phyloP scores from a whole-genome alignment of 2,797 vertebrate species.

The Chromis chromis region DNA sequence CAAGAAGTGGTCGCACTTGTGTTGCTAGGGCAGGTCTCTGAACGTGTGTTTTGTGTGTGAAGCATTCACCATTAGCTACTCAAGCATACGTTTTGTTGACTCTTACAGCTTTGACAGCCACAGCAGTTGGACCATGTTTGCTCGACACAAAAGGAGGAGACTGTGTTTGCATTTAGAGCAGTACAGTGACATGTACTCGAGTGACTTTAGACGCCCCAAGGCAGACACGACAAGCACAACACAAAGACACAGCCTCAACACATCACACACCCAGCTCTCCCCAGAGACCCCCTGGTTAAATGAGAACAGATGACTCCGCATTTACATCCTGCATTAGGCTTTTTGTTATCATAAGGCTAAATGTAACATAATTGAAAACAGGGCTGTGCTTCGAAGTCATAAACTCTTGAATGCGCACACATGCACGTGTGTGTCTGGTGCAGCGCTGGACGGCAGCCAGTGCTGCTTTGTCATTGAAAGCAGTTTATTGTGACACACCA shows the following conservation, averaged over 20 bases:
- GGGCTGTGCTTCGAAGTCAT: slow-evolving; percentile 45
- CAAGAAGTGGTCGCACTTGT: slow-evolving; percentile 65
- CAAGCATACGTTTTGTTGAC: slow-evolving; percentile 40
- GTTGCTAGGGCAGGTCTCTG: slow-evolving; percentile 75
- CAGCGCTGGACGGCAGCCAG: slow-evolving; percentile 72
- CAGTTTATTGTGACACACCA: slow-evolving; percentile 70
- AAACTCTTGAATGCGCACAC: slow-evolving; percentile 44
- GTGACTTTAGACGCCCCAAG: slow-evolving; percentile 57
- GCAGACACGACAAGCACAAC: slow-evolving; percentile 62
- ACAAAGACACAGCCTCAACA: slow-evolving; percentile 68
- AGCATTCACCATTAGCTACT: slow-evolving; percentile 30
- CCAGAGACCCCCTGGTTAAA: slow-evolving; percentile 57
- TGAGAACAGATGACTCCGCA: slow-evolving; percentile 63
- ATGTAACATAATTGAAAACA: slow-evolving; percentile 58
- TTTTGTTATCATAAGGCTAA: slow-evolving; percentile 49
- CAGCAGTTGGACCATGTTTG: slow-evolving; percentile 34
- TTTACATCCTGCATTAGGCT: slow-evolving; percentile 52
- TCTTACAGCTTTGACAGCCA: slow-evolving; percentile 41
- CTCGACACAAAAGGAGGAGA: slow-evolving; percentile 17
- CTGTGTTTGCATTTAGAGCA: slow-evolving; percentile 43
- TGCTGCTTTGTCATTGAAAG: slow-evolving; percentile 76
- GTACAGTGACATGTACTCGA: slow-evolving; percentile 12
- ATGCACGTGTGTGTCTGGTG: slow-evolving; percentile 67
- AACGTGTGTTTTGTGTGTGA: slow-evolving; percentile 43
- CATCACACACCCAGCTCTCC: slow-evolving; percentile 52